Evolutionary conservation across 2,888 invertebrate genomes (phyloP).

Genomic region (Drosophila subsilvestris): DNA sequence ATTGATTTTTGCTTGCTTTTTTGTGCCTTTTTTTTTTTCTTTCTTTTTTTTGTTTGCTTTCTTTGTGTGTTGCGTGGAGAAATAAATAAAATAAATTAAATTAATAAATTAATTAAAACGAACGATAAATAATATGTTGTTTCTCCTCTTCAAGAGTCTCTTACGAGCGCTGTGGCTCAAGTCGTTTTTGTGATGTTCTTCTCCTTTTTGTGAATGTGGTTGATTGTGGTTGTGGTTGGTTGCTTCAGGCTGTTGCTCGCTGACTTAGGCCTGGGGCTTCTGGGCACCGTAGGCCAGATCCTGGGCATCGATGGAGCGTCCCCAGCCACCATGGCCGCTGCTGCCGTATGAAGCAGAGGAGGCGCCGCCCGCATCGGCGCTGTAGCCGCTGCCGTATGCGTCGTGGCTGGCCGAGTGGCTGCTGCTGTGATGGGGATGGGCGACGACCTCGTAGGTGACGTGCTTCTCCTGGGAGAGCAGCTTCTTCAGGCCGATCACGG

Average conservation of each 20-base stretch:
- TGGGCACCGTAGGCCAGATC: constrained; percentile 92
- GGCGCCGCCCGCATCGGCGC: constrained; percentile 85
- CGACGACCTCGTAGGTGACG: constrained; percentile 94
- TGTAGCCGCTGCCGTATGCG: constrained; percentile 86
- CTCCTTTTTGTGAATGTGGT: constrained; percentile 27
- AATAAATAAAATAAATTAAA: constrained; percentile 82
- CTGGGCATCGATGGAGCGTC: constrained; percentile 90
- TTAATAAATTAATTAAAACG: constrained; percentile 80
- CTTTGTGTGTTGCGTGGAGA: constrained; percentile 62
- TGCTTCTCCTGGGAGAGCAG: constrained; percentile 92
- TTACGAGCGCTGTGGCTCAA: constrained; percentile 55
- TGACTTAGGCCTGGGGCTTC: constrained; percentile 85
- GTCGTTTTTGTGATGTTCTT: constrained; percentile 43
- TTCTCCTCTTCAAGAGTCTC: constrained; percentile 64
- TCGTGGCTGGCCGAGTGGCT: constrained; percentile 89
- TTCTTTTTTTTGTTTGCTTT: constrained; percentile 27
- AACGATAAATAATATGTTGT: constrained; percentile 73
- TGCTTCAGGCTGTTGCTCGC: constrained; percentile 20
- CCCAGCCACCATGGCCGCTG: constrained; percentile 89
- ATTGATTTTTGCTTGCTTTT: constrained; percentile 41
- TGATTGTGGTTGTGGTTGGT: constrained; percentile 8
- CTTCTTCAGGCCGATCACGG: constrained; percentile 93
- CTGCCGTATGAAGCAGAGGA: constrained; percentile 87
- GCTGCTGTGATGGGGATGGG: constrained; percentile 91
- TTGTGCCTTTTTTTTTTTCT: constrained; percentile 40